A percentile compares a stretch with the other conserved stretches of the same genome.
phyloP scores from a whole-genome alignment of 2,113 vertebrate species.

The Phyllostomus discolor region DNA sequence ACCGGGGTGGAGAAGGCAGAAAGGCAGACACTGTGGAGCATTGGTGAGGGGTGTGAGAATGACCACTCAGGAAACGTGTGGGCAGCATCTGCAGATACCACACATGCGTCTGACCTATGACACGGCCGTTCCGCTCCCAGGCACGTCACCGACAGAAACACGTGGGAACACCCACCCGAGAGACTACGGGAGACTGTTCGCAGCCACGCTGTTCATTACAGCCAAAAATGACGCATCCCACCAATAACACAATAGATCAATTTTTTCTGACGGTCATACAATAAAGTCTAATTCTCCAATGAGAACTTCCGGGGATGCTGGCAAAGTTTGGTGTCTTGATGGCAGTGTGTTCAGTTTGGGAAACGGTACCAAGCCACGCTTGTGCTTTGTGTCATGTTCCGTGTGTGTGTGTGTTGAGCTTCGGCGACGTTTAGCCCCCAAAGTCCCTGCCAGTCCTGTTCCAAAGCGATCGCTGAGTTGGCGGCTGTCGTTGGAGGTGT shows the following conservation, averaged over 20 bases:
- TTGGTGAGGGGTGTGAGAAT: too few species aligned
- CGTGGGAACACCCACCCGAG: background rate
- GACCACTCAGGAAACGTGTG: background rate
- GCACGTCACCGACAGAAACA: background rate
- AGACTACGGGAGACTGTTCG: background rate
- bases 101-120: background rate
- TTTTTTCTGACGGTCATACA: background rate
- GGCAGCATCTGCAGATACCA: background rate
- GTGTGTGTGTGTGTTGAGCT: accelerated
- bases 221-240: background rate
- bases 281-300: background rate
- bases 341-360: background rate
- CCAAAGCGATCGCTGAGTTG: background rate
- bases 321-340: background rate
- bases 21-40: background rate
- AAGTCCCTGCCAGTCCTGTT: background rate
- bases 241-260: background rate
- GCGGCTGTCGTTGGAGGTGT: background rate
- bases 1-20: background rate
- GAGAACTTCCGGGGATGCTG: background rate
- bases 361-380: background rate
- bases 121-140: background rate
- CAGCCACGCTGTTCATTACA: background rate
- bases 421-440: background rate
- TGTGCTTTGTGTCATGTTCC: background rate